Evolutionary conservation across 2,797 vertebrate genomes (phyloP).

Genomic region (Threskiornis aethiopicus): DNA sequence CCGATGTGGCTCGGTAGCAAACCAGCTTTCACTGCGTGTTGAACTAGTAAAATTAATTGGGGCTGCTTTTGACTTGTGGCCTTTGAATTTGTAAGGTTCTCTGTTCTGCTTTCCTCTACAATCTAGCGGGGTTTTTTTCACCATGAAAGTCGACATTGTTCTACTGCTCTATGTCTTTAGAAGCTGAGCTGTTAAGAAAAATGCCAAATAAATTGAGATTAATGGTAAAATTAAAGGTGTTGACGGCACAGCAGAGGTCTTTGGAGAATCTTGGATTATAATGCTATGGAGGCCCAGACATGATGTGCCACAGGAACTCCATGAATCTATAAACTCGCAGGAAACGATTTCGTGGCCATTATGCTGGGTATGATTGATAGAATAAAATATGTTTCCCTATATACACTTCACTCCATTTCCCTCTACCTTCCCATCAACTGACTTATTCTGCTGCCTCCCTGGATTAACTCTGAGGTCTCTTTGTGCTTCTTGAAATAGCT

Average conservation of each 20-base stretch:
- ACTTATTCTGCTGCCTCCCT: background rate
- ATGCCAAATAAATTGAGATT: background rate
- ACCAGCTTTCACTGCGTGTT: background rate
- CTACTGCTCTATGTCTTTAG: background rate
- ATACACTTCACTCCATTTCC: background rate
- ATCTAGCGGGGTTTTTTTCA: background rate
- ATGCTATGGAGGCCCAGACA: background rate
- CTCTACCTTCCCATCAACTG: background rate
- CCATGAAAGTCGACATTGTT: background rate
- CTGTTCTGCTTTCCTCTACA: conserved; percentile 3
- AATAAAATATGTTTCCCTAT: background rate
- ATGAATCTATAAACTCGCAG: background rate
- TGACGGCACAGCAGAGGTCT: background rate
- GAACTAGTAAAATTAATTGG: conserved; percentile 17
- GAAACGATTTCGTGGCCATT: background rate
- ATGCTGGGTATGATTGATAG: background rate
- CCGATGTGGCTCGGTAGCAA: background rate
- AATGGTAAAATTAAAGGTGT: background rate
- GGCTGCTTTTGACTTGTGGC: conserved; percentile 25
- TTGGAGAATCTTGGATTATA: background rate
- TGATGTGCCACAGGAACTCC: background rate
- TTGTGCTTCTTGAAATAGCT: background rate
- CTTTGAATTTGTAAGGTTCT: conserved; percentile 25
- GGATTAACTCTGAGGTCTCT: background rate
- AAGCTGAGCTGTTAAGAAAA: background rate